Percentiles rank a stretch among this genome's conserved stretches.
Evolutionary conservation across 64 coral and sea anemone species (phyloP).

Genomic region (Montipora cactus): DNA sequence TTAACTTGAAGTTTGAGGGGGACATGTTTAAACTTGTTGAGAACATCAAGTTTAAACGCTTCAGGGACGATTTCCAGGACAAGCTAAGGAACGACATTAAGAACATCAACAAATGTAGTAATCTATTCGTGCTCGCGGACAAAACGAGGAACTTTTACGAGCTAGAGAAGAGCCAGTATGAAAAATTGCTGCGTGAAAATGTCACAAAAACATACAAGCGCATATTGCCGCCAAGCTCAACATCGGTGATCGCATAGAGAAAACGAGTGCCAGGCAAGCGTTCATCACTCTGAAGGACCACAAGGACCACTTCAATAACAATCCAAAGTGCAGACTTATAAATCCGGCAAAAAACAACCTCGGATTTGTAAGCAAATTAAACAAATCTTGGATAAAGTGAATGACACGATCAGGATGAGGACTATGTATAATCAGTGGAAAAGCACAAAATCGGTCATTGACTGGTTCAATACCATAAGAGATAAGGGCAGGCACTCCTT

Average conservation of each 20-base stretch:
- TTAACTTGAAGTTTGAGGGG: too few relatives aligned
- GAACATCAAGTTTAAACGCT: too few relatives aligned
- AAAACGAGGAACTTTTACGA: too few relatives aligned
- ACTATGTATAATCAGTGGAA: slow-evolving; percentile 47
- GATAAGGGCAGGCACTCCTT: too few relatives aligned
- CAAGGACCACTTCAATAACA: slow-evolving; percentile 57
- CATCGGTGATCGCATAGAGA: slow-evolving; percentile 3
- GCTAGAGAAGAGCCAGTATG: too few relatives aligned
- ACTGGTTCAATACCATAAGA: too few relatives aligned
- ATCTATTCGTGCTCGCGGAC: too few relatives aligned
- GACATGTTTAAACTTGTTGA: too few relatives aligned
- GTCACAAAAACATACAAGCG: too few relatives aligned
- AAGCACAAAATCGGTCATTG: not conserved
- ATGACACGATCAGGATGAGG: not conserved
- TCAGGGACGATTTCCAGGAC: too few relatives aligned
- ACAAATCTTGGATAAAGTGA: slow-evolving; percentile 38
- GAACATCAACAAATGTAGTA: not conserved
- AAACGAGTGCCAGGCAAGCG: slow-evolving; percentile 22
- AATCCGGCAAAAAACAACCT: slow-evolving; percentile 55
- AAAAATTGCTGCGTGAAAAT: too few relatives aligned
- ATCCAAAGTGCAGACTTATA: slow-evolving; percentile 48
- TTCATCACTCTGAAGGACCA: slow-evolving; percentile 56
- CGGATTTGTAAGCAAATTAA: slow-evolving; percentile 29
- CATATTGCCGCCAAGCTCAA: not conserved
- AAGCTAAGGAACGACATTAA: too few relatives aligned